A percentile compares a stretch with the other conserved stretches of the same genome.
These are phyloP conservation scores for Xiphophorus hellerii DNA, from an alignment of 2,113 vertebrate genomes.

Conservation along the genomic window DNA sequence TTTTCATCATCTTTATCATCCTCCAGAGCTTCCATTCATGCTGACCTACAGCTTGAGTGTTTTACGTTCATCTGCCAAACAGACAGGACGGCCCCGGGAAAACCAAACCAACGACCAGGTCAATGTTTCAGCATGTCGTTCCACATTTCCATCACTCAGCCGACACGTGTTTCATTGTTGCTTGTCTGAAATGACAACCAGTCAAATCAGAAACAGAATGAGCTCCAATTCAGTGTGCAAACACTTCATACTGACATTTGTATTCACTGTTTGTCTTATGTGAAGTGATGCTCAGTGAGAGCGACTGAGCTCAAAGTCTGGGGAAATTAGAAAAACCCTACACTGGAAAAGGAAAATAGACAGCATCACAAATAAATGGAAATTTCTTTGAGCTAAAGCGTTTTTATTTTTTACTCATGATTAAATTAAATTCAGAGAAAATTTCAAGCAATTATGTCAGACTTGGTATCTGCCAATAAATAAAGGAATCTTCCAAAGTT, in stretches of 20 bases:
- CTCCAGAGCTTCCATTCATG: neutral
- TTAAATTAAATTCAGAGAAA: neutral
- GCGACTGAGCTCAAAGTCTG: constrained; percentile 15
- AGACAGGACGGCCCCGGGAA: constrained; percentile 29
- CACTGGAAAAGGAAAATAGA: neutral
- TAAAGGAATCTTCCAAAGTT: neutral
- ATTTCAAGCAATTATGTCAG: neutral
- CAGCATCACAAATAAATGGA: neutral
- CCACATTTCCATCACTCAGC: constrained; percentile 7
- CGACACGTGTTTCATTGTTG: neutral
- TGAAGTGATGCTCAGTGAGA: constrained; percentile 10
- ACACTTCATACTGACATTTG: neutral
- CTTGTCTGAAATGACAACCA: constrained; percentile 10
- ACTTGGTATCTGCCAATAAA: neutral
- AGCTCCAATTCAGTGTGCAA: neutral
- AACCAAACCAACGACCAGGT: constrained; percentile 19
- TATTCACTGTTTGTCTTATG: constrained; percentile 1
- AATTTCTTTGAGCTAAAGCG: neutral
- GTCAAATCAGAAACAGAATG: constrained; percentile 6
- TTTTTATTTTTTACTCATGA: neutral
- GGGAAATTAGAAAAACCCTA: neutral
- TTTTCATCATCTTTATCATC: neutral
- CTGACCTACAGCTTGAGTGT: neutral
- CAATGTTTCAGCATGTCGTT: constrained; percentile 19
- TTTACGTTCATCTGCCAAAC: constrained; percentile 4